Evolutionary conservation across 2,113 vertebrate species (phyloP).

Genomic region (Mungos mungo): DNA sequence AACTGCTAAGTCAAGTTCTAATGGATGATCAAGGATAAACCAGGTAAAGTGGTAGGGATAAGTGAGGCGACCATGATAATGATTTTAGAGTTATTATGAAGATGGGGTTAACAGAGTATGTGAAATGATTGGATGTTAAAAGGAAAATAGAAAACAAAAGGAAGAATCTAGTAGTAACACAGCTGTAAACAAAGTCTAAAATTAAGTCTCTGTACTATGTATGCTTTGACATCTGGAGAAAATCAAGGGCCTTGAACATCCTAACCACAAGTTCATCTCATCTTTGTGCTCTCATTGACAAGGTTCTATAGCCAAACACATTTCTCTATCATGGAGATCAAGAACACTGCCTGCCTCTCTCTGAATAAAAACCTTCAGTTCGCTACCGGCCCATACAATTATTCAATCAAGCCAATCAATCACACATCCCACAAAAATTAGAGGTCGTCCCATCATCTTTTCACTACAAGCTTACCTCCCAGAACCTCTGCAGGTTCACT

Average conservation of each 20-base stretch:
- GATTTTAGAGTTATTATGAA: neutral
- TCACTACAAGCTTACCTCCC: neutral
- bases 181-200: neutral
- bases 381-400: neutral
- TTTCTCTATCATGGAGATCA: neutral
- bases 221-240: neutral
- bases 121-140: neutral
- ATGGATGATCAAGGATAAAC: neutral
- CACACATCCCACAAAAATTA: neutral
- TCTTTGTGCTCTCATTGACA: neutral
- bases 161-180: neutral
- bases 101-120: neutral
- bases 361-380: neutral
- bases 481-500: neutral
- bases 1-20: neutral
- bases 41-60: neutral
- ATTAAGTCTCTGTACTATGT: neutral
- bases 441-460: neutral
- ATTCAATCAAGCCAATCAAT: neutral
- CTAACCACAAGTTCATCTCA: neutral
- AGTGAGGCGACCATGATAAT: neutral
- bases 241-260: neutral
- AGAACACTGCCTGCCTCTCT: accelerated
- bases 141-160: neutral
- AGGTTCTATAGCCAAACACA: neutral